Base-by-base conservation (phyloP, 92 coral and sea anemone species). In the Umimayanthus kanabou region DNA sequence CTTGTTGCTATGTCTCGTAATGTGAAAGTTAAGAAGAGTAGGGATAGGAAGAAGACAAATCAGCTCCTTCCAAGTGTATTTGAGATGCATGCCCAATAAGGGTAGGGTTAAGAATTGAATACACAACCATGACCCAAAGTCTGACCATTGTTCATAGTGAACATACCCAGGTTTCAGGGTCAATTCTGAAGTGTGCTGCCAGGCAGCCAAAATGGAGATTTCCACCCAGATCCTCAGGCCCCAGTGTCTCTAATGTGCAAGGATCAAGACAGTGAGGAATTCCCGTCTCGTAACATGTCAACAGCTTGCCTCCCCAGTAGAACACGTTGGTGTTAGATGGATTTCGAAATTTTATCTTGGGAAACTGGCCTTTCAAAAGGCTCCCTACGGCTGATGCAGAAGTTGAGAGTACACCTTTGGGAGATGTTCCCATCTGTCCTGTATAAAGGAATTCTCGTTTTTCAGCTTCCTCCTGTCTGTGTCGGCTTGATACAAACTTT, bases 221-320 rank as follows among this genome's bases (percentile, higher is more conserved):
- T 22, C 98, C 96, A 88, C 90, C 91, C 69, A 95, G 81, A 72
- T 82, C 79, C 47, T 95, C 98, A 33, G 98, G 96, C 8, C 98
- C 98, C n/a, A 95, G 89, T 16, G 98, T 95, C 86, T 95, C 98
- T 6, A 95, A 66, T 22, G 98, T 88, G 86, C 85, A 78, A 25
- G 98, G 96, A 25, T 95, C 98, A 80, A 95, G 80, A 69, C 98
- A 95, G 26, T 95, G 87, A 4, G 98, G 98, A 20, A 93, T 65
- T 0, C 92, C 88, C 10, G 98, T 95, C 85, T 95, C 98, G 70
- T 93, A 95, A 73, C 98, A 91, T 37, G 98, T 95, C 25, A 95
- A 61, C 45, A 95, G 88, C 96, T 95, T 95, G 80, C 98, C 98
- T 64, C 98, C 98, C 98, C 98, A 95, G 87, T 88, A 93, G 45